Conservation (phyloP, 2,113 vertebrate species). For the Eudorcas thomsonii region DNA sequence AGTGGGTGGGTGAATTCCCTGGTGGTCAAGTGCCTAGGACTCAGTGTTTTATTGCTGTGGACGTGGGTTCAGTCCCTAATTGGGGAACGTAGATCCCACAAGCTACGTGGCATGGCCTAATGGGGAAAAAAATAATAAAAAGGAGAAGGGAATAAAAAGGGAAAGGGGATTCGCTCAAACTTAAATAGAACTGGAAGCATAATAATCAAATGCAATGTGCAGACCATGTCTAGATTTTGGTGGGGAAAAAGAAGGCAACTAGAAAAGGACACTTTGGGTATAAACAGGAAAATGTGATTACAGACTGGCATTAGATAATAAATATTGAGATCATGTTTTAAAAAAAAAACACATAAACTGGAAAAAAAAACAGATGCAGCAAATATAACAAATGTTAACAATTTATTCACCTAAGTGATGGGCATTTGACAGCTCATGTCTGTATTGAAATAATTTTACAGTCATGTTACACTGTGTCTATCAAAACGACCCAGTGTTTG, state of each 20-base stretch:
- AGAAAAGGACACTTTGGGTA: not conserved
- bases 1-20: not conserved
- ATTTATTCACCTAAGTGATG: not conserved
- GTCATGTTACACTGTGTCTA: not conserved
- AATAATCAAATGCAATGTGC: not conserved
- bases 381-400: not conserved
- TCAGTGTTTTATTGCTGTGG: not conserved
- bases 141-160: not conserved
- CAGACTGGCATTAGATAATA: not conserved
- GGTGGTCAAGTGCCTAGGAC: not conserved
- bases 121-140: not conserved
- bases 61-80: not conserved
- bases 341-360: not conserved
- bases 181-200: not conserved
- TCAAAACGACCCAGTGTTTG: not conserved
- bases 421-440: not conserved
- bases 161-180: not conserved
- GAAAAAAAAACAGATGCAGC: not conserved
- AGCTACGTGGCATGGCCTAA: not conserved
- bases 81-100: not conserved
- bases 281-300: not conserved
- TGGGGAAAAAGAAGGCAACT: not conserved
- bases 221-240: not conserved
- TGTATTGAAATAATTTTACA: not conserved
- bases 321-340: not conserved